A percentile compares a stretch with the other conserved stretches of the same genome.
These are phyloP conservation scores for Chrysopilus asiliformis DNA, from an alignment of 2,888 invertebrate genomes.

Conservation along the genomic window DNA sequence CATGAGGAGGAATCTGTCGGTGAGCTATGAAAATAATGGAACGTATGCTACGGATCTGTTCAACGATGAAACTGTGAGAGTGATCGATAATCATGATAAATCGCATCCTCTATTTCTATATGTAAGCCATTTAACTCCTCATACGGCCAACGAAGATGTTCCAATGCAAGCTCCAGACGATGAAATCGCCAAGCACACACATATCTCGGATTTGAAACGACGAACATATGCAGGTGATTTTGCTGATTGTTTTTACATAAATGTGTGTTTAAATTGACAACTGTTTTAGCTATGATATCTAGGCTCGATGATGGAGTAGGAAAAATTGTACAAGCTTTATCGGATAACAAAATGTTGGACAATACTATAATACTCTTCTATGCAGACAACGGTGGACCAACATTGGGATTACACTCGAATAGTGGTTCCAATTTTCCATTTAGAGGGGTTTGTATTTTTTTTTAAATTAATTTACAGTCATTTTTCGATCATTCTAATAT, in stretches of 20 bases:
- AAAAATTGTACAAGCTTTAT: conserved; percentile 53
- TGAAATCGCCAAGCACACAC: conserved; percentile 49
- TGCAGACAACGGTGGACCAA: conserved; percentile 80
- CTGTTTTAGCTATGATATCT: conserved; percentile 61
- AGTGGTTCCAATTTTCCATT: conserved; percentile 69
- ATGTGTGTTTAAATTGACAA: neutral
- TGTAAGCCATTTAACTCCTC: conserved; percentile 67
- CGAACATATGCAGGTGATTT: conserved; percentile 52
- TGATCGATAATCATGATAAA: conserved; percentile 45
- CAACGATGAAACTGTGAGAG: conserved; percentile 47
- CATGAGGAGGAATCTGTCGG: conserved; percentile 38
- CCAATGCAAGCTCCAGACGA: conserved; percentile 58
- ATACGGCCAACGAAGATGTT: conserved; percentile 56
- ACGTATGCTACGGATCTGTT: conserved; percentile 58
- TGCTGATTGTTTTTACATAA: neutral
- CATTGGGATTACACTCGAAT: conserved; percentile 55
- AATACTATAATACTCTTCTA: conserved; percentile 75
- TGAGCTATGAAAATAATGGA: conserved; percentile 41
- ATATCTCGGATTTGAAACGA: conserved; percentile 52
- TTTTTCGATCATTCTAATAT: no score
- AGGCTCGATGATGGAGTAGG: conserved; percentile 78
- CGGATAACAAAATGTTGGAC: conserved; percentile 51
- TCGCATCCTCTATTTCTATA: conserved; percentile 61
- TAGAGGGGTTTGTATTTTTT: conserved; percentile 54
- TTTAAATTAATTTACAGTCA: no score